phyloP scores from a whole-genome alignment of 2,888 invertebrate genomes.

The Odontocolon sp. region DNA sequence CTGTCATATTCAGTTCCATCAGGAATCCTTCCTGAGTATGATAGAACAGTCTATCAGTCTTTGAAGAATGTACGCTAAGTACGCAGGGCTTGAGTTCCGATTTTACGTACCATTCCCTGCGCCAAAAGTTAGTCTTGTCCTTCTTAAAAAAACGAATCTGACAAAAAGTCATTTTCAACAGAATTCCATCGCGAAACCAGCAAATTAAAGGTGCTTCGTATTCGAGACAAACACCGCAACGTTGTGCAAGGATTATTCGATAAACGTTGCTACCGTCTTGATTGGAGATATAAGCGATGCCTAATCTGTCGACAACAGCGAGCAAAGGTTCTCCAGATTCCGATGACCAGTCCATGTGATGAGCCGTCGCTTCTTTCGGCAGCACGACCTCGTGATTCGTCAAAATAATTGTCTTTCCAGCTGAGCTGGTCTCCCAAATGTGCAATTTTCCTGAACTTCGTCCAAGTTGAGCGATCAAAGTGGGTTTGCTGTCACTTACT shows the following conservation, averaged over 20 bases:
- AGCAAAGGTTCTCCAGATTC: constrained; percentile 62
- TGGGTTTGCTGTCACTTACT: constrained; percentile 61
- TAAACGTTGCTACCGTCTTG: constrained; percentile 66
- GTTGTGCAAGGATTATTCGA: constrained; percentile 69
- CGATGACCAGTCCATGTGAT: constrained; percentile 72
- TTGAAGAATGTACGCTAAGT: constrained; percentile 66
- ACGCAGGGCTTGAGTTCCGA: constrained; percentile 64
- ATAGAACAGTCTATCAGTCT: constrained; percentile 69
- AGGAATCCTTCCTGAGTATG: constrained; percentile 72
- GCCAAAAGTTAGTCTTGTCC: constrained; percentile 65
- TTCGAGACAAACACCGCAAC: constrained; percentile 67
- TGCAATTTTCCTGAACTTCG: constrained; percentile 67
- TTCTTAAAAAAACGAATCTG: constrained; percentile 73
- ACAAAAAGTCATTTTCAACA: constrained; percentile 74
- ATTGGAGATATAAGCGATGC: constrained; percentile 72
- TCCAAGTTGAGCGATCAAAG: constrained; percentile 71
- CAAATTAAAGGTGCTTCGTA: constrained; percentile 67
- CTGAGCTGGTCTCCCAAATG: constrained; percentile 70
- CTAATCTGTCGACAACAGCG: constrained; percentile 70
- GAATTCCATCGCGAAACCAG: constrained; percentile 73
- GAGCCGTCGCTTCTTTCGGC: constrained; percentile 61
- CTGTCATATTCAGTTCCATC: constrained; percentile 66
- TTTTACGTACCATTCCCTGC: constrained; percentile 68
- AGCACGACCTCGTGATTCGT: constrained; percentile 67
- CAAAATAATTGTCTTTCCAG: constrained; percentile 59